These are phyloP conservation scores for Hypothenemus hampei DNA, from an alignment of 1,140 invertebrate species.

Conservation along the genomic window DNA sequence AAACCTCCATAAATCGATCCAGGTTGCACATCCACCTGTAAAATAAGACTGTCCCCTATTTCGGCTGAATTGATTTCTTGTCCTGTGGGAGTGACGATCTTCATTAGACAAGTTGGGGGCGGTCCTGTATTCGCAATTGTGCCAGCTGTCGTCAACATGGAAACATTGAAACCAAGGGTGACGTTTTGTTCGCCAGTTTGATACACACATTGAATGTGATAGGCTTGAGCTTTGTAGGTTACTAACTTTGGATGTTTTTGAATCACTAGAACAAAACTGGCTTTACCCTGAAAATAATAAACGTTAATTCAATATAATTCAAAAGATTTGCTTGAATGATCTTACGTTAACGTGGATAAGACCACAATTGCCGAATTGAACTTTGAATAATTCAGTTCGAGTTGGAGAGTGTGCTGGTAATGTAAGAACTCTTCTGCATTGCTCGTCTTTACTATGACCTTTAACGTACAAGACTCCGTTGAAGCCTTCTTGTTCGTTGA, in stretches of 20 bases:
- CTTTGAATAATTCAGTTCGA: slow-evolving; percentile 79
- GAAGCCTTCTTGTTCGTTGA: slow-evolving; percentile 68
- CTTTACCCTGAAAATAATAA: slow-evolving; percentile 64
- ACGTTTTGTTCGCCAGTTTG: slow-evolving; percentile 92
- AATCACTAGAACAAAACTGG: slow-evolving; percentile 87
- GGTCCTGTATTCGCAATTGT: slow-evolving; percentile 94
- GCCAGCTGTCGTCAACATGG: slow-evolving; percentile 90
- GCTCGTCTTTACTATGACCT: slow-evolving; percentile 87
- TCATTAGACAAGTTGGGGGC: slow-evolving; percentile 88
- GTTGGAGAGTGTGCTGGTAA: slow-evolving; percentile 61
- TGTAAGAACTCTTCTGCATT: slow-evolving; percentile 76
- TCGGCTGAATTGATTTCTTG: slow-evolving; percentile 86
- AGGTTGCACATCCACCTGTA: slow-evolving; percentile 91
- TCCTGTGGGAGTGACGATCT: slow-evolving; percentile 81
- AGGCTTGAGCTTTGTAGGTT: slow-evolving; percentile 91
- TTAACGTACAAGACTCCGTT: slow-evolving; percentile 92
- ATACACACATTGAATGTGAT: slow-evolving; percentile 92
- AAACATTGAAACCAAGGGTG: slow-evolving; percentile 89
- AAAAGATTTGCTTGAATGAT: slow-evolving; percentile 25
- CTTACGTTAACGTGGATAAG: slow-evolving; percentile 85
- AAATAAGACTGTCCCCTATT: slow-evolving; percentile 85
- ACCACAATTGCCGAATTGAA: slow-evolving; percentile 86
- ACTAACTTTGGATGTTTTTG: slow-evolving; percentile 93
- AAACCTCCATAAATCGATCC: slow-evolving; percentile 92
- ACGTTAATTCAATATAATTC: background rate